phyloP scores from a whole-genome alignment of 2,797 vertebrate species.

The Amblyopsis hoosieri region DNA sequence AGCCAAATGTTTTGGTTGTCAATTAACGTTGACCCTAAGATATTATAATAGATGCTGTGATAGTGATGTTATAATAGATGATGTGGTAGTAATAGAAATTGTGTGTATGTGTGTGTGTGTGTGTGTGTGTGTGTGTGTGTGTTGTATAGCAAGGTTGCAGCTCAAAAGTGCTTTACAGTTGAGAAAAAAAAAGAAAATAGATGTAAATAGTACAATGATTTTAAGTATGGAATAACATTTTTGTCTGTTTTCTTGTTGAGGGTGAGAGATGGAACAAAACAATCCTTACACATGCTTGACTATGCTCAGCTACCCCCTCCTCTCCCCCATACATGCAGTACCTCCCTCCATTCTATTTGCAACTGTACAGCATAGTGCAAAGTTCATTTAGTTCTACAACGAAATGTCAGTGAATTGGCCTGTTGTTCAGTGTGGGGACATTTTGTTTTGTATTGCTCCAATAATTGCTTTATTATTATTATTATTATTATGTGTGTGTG shows the following conservation, averaged over 20 bases:
- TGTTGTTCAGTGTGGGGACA: neutral
- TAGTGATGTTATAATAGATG: too few relatives aligned
- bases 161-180: too few relatives aligned
- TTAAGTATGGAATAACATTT: neutral
- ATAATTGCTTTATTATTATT: neutral
- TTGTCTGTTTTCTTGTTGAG: neutral
- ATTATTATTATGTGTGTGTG: neutral
- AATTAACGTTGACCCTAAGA: too few relatives aligned
- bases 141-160: too few relatives aligned
- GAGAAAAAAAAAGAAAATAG: too few relatives aligned
- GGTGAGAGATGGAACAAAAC: neutral
- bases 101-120: too few relatives aligned
- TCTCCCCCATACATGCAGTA: slow-evolving; percentile 11
- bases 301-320: slow-evolving; percentile 24
- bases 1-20: too few relatives aligned
- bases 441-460: neutral
- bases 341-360: slow-evolving; percentile 25
- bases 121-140: too few relatives aligned
- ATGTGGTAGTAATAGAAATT: too few relatives aligned
- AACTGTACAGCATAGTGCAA: slow-evolving; percentile 30
- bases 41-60: too few relatives aligned
- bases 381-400: slow-evolving; percentile 20
- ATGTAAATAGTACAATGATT: too few relatives aligned
- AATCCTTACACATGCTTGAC: slow-evolving; percentile 22
- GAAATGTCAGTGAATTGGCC: neutral